A percentile compares a stretch with the other conserved stretches of the same genome.
Conservation (phyloP, 1,140 invertebrate genomes). For the Zeugodacus cucurbitae region DNA sequence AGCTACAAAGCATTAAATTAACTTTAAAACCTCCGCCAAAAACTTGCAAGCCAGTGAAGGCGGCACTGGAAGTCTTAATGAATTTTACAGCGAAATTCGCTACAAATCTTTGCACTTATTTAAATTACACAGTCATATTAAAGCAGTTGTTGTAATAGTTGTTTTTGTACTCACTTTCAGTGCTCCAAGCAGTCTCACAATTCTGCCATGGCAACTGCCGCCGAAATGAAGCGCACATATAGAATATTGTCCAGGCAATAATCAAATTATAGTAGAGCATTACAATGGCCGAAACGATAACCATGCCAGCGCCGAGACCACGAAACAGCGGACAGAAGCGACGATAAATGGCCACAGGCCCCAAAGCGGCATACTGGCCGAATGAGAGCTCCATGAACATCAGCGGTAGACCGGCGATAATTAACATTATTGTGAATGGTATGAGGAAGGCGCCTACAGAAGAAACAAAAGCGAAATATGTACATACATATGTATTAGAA, state of each 20-base stretch:
- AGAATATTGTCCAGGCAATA: constrained; percentile 86
- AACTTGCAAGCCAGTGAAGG: not conserved
- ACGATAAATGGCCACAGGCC: constrained; percentile 78
- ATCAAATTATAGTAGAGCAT: constrained; percentile 88
- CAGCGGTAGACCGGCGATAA: constrained; percentile 84
- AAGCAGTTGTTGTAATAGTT: not conserved
- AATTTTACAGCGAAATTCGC: not conserved
- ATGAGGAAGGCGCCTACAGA: constrained; percentile 81
- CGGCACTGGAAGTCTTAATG: not conserved
- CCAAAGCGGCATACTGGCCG: constrained; percentile 79
- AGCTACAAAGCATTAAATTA: constrained; percentile 19
- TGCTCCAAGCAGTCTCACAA: constrained; percentile 81
- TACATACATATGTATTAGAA: too few relatives aligned
- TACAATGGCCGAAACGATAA: constrained; percentile 84
- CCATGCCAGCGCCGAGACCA: constrained; percentile 86
- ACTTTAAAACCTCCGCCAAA: not conserved
- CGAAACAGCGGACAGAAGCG: constrained; percentile 76
- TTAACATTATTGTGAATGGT: constrained; percentile 85
- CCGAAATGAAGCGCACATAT: constrained; percentile 80
- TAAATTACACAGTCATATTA: not conserved
- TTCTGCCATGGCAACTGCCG: constrained; percentile 81
- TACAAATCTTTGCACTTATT: not conserved
- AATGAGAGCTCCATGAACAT: constrained; percentile 90
- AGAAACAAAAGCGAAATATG: not conserved
- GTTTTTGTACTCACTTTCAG: constrained; percentile 68